Evolutionary conservation across 37 sponge, comb jelly and placozoan species (phyloP), one percentile per base, ranked within the genome.

Genomic region (Eunapius fragilis): DNA sequence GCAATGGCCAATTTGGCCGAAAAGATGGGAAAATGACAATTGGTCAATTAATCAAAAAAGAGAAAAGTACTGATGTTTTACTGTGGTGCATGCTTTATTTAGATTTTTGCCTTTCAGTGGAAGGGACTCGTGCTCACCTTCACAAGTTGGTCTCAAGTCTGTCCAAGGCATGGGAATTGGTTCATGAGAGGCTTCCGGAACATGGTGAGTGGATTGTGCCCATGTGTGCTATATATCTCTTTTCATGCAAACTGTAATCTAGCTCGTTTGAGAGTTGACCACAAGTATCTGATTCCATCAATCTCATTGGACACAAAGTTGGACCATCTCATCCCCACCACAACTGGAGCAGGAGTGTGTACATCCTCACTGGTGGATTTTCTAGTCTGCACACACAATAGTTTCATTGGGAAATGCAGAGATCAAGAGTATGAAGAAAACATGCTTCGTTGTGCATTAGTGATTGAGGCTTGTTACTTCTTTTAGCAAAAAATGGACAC

Each of bases 291-390:
- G 4, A 0, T 71, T 19, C 67, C 78, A 6, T 72, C 37, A 34
- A 70, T 90, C 28, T 68, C 72, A 12, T 33, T 67, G 12, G 76
- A 77, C 22, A 71, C 79, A 17, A 68, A 84, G 5, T 47, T 96
- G 69, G 91, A 71, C 13, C 89, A 88, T 41, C 77, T 96, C 69
- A 84, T 96, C 28, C 96, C 96, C 41, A 84, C 87, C 32, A 82
- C 86, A 25, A 80, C 80, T 74, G 91, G 85, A 22, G 78, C 76
- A 67, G 96, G 96, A n/a, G 79, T 73, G 6, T 90, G 89, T 48
- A 87, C 91, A 23, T 71, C 84, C 2, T 86, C 89, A 10, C 84
- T 96, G 26, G 78, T 85, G 13, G 93, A 93, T 75, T 93, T 75
- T 67, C 87, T 96, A 0, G 76, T 75, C 31, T 67, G 69, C 45